These are phyloP conservation scores for Agrilus mali DNA, from an alignment of 2,888 invertebrate species.

Conservation along the genomic window DNA sequence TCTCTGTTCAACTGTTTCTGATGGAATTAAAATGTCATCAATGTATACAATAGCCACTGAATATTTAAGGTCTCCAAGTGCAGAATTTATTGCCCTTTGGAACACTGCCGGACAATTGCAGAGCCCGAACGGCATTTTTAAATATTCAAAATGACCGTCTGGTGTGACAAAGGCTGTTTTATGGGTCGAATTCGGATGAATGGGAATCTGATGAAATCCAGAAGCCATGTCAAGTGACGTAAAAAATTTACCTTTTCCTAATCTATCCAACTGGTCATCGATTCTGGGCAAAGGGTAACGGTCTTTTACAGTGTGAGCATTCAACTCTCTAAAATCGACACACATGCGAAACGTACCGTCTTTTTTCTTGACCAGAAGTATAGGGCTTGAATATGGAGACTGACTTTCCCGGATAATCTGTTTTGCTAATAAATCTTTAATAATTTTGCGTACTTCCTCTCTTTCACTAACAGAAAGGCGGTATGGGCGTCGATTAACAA, in stretches of 20 bases:
- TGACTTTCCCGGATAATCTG: constrained; percentile 8
- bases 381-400: constrained; percentile 11
- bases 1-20: constrained; percentile 8
- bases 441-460: constrained; percentile 6
- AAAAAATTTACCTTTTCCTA: constrained; percentile 15
- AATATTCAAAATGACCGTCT: background rate
- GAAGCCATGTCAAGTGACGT: constrained; percentile 18
- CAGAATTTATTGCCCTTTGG: no score
- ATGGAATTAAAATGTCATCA: no score
- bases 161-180: no score
- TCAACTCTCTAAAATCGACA: constrained; percentile 18
- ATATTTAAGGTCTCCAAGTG: no score
- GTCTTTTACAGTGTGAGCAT: constrained; percentile 17
- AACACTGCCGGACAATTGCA: constrained; percentile 11
- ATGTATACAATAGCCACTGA: no score
- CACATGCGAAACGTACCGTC: constrained; percentile 8
- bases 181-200: constrained; percentile 13
- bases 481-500: no score
- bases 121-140: background rate
- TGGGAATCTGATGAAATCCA: constrained; percentile 23
- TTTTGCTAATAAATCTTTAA: constrained; percentile 7
- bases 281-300: constrained; percentile 19
- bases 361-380: constrained; percentile 12
- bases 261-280: constrained; percentile 16
- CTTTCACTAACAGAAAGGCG: constrained; percentile 5